These are phyloP conservation scores for Eupithecia vulgata DNA, from an alignment of 2,888 invertebrate genomes.

Conservation along the genomic window DNA sequence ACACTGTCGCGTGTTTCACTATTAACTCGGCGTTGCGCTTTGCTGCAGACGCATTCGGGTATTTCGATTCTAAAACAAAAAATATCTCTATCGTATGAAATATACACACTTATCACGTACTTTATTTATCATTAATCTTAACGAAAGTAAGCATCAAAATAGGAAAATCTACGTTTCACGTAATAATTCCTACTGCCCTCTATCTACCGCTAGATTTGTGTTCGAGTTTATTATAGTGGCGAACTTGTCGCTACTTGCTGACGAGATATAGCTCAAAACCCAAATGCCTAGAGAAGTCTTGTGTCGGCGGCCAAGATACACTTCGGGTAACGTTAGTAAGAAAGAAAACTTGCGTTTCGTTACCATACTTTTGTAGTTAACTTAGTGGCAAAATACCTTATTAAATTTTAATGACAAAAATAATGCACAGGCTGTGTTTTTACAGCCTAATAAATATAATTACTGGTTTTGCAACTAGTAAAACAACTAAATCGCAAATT, in stretches of 20 bases:
- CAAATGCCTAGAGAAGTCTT: background rate
- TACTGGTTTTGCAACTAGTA: no score
- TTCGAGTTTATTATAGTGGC: background rate
- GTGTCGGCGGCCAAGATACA: background rate
- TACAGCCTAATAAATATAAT: no score
- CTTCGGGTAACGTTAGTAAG: no score
- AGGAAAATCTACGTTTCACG: background rate
- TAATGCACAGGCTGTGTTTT: no score
- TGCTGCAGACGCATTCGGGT: constrained; percentile 65
- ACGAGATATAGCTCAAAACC: background rate
- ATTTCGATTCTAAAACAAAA: constrained; percentile 76
- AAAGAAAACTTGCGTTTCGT: no score
- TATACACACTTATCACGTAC: constrained; percentile 7
- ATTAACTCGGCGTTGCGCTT: constrained; percentile 77
- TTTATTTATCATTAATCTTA: background rate
- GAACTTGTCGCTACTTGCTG: background rate
- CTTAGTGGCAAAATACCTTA: no score
- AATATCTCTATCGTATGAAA: constrained; percentile 21
- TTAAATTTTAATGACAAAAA: no score
- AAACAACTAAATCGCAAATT: no score
- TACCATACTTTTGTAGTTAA: no score
- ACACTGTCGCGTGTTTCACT: constrained; percentile 75
- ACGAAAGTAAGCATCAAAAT: background rate
- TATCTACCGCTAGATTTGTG: background rate
- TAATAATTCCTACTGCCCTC: background rate